Base-by-base conservation (phyloP, 1,140 invertebrate genomes). In the Agrypnia vestita region DNA sequence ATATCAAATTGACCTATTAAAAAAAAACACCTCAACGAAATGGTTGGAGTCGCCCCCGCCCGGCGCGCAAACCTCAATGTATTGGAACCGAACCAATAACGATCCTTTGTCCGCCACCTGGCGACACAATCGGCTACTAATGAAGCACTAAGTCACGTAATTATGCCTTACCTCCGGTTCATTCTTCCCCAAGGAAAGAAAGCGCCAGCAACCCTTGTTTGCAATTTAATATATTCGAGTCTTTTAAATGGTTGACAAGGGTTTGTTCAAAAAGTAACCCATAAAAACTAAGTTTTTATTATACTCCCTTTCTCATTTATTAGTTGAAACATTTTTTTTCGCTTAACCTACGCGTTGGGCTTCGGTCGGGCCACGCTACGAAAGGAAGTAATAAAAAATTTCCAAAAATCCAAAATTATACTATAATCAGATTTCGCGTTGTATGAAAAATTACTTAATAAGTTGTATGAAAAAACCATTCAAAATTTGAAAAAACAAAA, bases 111-210 rank as follows among this genome's bases (percentile, higher is more conserved):
- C 67, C 74, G 15, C 62, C 64, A 79, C 81, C 78, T 79, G 81
- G 46, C 56, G 72, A 73, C 78, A 82, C 81, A 82, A 82, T 79
- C 81, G 81, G 77, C 74, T 77, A 79, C 81, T 82, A 82, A 82
- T 82, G 81, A 82, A 82, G 77, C 73, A 55, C 81, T 82, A 79
- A 79, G 71, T 74, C 71, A 56, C 56, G 44, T 74, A 74, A 74
- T 74, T 74, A 74, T 44, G 25, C 25, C 49, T 1, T 55, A 43
- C 49, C 59, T 25, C n/a, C 25, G 47, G 15, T 35, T 25, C 15
- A 17, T 21, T 44, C 44, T 35, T 56, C 53, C 13, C 12, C 15
- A n/a, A 56, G 11, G 72, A 56, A 53, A 43, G 46, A 51, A 49
- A 13, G 4, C 19, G 67, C 13, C 49, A 25, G 67, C 47, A 71